phyloP scores from a whole-genome alignment of 2,888 invertebrate species.

The Adelognathus sp. region DNA sequence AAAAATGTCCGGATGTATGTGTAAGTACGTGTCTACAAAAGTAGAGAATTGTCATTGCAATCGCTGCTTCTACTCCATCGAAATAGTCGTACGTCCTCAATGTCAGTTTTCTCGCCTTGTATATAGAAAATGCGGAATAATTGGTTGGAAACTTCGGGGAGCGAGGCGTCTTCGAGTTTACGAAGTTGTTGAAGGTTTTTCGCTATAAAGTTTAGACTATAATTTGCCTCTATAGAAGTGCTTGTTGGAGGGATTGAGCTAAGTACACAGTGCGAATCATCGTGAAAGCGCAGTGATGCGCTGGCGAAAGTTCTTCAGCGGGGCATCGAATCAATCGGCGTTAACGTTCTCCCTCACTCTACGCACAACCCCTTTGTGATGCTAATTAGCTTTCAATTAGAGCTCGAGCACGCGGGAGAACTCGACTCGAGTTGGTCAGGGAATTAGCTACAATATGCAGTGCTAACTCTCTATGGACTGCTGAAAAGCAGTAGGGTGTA shows the following conservation, averaged over 20 bases:
- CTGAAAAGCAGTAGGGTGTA: neutral
- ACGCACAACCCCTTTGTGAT: slow-evolving; percentile 72
- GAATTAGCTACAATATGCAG: slow-evolving; percentile 64
- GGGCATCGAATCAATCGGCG: slow-evolving; percentile 65
- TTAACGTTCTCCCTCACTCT: slow-evolving; percentile 36
- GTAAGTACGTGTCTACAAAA: too few species aligned
- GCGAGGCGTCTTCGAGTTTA: neutral
- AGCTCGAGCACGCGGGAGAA: slow-evolving; percentile 60
- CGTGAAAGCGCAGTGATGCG: neutral
- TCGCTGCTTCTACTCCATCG: too few species aligned
- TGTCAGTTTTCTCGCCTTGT: too few species aligned
- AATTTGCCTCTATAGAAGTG: neutral
- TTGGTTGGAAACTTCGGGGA: too few species aligned
- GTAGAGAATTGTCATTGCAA: too few species aligned
- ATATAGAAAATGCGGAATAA: too few species aligned
- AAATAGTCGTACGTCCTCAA: too few species aligned
- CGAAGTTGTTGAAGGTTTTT: neutral
- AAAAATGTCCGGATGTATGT: too few species aligned
- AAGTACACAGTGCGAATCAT: neutral
- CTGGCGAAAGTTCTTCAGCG: neutral
- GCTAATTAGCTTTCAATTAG: slow-evolving; percentile 77
- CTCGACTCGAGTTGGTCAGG: slow-evolving; percentile 51
- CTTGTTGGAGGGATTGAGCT: neutral
- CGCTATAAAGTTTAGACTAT: neutral
- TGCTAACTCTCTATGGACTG: neutral